Base-by-base conservation (phyloP, 1,140 invertebrate genomes). In the Vanessa tameamea region DNA sequence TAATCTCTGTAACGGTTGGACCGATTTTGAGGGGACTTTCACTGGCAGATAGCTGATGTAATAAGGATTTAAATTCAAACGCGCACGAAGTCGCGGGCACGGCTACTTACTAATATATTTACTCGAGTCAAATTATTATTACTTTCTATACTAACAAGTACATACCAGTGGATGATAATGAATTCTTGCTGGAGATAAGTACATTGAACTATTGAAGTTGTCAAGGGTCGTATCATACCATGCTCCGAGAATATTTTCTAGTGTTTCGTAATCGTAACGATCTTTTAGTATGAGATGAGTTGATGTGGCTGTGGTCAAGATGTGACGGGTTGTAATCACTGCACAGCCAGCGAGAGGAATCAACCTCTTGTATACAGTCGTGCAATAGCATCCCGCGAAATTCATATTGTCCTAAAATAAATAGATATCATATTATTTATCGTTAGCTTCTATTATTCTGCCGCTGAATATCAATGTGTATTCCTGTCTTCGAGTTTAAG, bases 91-190 rank as follows among this genome's bases (percentile, higher is more conserved):
- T n/a, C n/a, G n/a, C n/a, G n/a, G n/a, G n/a, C n/a, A n/a, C n/a
- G n/a, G n/a, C n/a, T n/a, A n/a, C n/a, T n/a, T n/a, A n/a, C n/a
- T n/a, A n/a, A n/a, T n/a, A n/a, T n/a, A n/a, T n/a, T n/a, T n/a
- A n/a, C n/a, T n/a, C n/a, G n/a, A n/a, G n/a, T n/a, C n/a, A n/a
- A n/a, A n/a, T n/a, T n/a, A n/a, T n/a, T 3, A 31, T 31, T 31
- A 31, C 26, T 31, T 31, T 31, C 26, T 31, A 55, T 0, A 53
- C 7, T 8, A 20, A 20, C 3, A 55, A 3, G 5, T 13, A 78
- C 83, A 77, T 59, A 86, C 86, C 31, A n/a, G 26, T 6, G 87
- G 87, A 75, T 88, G 87, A 63, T 84, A 88, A 57, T 87, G 84
- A 50, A 88, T 85, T 7, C 82, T 69, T 1, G 78, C 68, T 6